These are phyloP conservation scores for Buathra laborator DNA, from an alignment of 2,888 invertebrate species.

Conservation along the genomic window DNA sequence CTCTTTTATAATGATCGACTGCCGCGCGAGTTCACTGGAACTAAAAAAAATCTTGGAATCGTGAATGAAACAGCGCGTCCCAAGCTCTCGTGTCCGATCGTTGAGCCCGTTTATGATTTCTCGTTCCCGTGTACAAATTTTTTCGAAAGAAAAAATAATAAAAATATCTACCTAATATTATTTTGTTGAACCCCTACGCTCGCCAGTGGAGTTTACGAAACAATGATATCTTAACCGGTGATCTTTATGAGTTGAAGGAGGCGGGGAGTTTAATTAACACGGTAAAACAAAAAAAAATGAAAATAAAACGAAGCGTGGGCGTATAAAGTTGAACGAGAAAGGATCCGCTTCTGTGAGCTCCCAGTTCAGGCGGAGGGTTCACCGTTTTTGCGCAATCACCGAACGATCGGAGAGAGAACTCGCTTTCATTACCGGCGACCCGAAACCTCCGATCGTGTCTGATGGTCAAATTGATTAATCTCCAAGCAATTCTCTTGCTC, in stretches of 20 bases:
- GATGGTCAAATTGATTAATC: conserved; percentile 82
- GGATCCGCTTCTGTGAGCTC: conserved; percentile 18
- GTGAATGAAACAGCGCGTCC: conserved; percentile 26
- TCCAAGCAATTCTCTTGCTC: conserved; percentile 24
- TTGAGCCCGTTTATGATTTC: neutral
- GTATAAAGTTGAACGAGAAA: conserved; percentile 8
- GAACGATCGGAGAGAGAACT: conserved; percentile 22
- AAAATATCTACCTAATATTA: neutral
- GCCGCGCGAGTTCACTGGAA: conserved; percentile 35
- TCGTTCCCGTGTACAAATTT: conserved; percentile 8
- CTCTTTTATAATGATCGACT: conserved; percentile 61
- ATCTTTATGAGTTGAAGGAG: conserved; percentile 75
- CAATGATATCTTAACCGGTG: conserved; percentile 79
- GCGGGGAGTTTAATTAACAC: conserved; percentile 82
- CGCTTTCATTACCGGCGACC: conserved; percentile 44
- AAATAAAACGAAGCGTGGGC: conserved; percentile 27
- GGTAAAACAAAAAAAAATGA: conserved; percentile 57
- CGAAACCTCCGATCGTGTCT: conserved; percentile 52
- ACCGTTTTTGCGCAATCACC: conserved; percentile 33
- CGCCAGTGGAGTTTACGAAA: conserved; percentile 24
- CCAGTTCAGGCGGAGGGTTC: conserved; percentile 25
- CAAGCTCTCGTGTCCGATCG: neutral
- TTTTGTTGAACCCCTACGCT: neutral
- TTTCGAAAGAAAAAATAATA: neutral
- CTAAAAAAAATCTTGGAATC: conserved; percentile 63